phyloP scores from a whole-genome alignment of 2,113 vertebrate genomes.

The Hydropotes inermis region DNA sequence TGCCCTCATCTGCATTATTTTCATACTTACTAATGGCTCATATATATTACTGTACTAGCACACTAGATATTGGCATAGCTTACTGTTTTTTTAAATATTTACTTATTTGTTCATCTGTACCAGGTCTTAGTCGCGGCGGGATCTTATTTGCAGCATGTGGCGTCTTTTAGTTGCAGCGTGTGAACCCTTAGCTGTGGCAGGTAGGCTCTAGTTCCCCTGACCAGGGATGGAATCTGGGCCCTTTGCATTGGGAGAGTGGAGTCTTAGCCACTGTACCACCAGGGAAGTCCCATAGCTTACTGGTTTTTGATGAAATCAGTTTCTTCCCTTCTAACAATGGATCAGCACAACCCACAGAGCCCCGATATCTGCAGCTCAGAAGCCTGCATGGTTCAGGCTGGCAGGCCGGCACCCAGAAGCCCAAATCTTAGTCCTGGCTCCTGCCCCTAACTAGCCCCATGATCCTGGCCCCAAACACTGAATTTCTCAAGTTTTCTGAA shows the following conservation, averaged over 20 bases:
- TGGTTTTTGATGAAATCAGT: background rate
- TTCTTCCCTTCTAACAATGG: background rate
- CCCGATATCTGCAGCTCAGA: background rate
- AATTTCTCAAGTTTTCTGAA: constrained; percentile 11
- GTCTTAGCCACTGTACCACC: background rate
- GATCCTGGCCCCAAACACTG: background rate
- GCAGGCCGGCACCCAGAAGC: background rate
- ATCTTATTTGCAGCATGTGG: background rate
- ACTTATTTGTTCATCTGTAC: background rate
- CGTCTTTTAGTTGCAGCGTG: background rate
- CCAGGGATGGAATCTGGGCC: background rate
- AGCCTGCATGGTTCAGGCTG: background rate
- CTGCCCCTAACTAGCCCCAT: background rate
- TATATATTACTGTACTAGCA: background rate
- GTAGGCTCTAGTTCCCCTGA: background rate
- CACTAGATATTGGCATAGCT: background rate
- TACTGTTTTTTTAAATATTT: background rate
- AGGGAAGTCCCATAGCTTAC: background rate
- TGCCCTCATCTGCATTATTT: background rate
- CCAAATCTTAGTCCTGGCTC: background rate
- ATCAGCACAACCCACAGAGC: background rate
- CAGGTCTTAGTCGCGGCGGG: background rate
- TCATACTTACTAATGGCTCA: background rate
- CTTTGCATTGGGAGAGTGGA: background rate
- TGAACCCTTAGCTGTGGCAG: background rate